These are phyloP conservation scores for Poeciliopsis turrubarensis DNA, from an alignment of 2,113 vertebrate genomes.

Conservation along the genomic window DNA sequence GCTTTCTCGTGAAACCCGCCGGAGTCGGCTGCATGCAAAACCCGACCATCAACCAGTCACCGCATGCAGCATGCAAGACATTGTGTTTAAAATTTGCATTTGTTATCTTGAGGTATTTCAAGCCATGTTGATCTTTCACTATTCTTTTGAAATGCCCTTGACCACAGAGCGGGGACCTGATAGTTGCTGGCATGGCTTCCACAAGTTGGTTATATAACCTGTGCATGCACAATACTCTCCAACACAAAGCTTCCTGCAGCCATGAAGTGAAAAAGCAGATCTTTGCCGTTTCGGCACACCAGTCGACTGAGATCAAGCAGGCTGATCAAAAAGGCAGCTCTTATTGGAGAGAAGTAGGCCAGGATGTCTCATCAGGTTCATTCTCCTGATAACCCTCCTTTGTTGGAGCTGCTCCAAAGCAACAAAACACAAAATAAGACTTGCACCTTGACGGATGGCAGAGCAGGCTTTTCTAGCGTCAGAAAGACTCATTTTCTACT, in stretches of 20 bases:
- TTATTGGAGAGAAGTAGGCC: constrained; percentile 58
- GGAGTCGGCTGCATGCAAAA: constrained; percentile 34
- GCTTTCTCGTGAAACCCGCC: constrained; percentile 37
- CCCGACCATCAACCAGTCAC: constrained; percentile 25
- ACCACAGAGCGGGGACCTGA: constrained; percentile 42
- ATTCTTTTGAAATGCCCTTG: constrained; percentile 51
- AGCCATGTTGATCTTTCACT: constrained; percentile 39
- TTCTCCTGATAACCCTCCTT: constrained; percentile 66
- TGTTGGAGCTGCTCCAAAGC: constrained; percentile 42
- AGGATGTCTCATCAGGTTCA: constrained; percentile 53
- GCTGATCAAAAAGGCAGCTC: constrained; percentile 67
- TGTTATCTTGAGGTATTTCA: constrained; percentile 37
- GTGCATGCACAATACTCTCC: constrained; percentile 45
- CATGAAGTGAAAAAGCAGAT: constrained; percentile 25
- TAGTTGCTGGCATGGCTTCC: constrained; percentile 47
- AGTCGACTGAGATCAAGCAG: constrained; percentile 53
- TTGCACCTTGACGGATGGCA: constrained; percentile 26
- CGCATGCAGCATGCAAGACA: constrained; percentile 49
- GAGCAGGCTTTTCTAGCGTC: constrained; percentile 39
- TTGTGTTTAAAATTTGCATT: constrained; percentile 24
- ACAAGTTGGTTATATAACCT: constrained; percentile 59
- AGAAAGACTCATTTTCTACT: constrained; percentile 35
- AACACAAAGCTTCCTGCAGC: constrained; percentile 36
- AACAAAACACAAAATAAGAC: constrained; percentile 3
- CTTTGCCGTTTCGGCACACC: constrained; percentile 29